Base-by-base conservation (phyloP, 2,888 invertebrate species). In the Odontocerum albicorne region DNA sequence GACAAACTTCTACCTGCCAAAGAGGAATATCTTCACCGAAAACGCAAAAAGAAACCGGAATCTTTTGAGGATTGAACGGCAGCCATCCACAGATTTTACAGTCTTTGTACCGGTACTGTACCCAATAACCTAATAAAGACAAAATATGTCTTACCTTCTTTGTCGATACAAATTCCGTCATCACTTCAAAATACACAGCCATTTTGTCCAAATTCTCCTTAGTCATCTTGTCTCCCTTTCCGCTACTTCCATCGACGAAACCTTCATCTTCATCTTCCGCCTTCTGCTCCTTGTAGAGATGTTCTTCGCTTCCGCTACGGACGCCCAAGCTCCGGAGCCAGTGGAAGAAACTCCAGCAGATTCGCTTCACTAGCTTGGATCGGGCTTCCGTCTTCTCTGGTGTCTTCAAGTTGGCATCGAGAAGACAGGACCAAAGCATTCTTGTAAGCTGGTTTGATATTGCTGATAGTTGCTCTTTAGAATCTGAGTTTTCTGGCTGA, bases 141-240 rank as follows among this genome's bases (percentile, higher is more conserved):
- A n/a, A n/a, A n/a, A n/a, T n/a, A n/a, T n/a, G n/a, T 55, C 49
- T 60, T 63, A 76, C 78, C 71, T 73, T 75, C 65, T 77, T 77
- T 1, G 74, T 73, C 0, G 73, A 68, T 58, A 75, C 68, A 27
- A 72, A 70, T 66, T 76, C 75, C n/a, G 70, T 65, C 2, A 77
- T 46, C 2, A 69, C 66, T 58, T 76, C 74, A 64, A 78, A 64
- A 61, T 73, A 68, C 4, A 69, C 61, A 39, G 64, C 68, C 39
- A 77, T 55, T 42, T 76, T 56, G 51, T 73, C 68, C 62, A 75
- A 74, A 61, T 75, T 64, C 1, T 56, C 58, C 4, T 43, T 55
- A 3, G 45, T 32, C 31, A 50, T 19, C 15, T 35, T 39, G 10
- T 12, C 22, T 10, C n/a, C 31, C 6, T 12, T 27, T n/a, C n/a